Percentiles rank a stretch among this genome's conserved stretches.
These are phyloP conservation scores for Pipra filicauda DNA, from an alignment of 2,113 vertebrate genomes.

Conservation along the genomic window DNA sequence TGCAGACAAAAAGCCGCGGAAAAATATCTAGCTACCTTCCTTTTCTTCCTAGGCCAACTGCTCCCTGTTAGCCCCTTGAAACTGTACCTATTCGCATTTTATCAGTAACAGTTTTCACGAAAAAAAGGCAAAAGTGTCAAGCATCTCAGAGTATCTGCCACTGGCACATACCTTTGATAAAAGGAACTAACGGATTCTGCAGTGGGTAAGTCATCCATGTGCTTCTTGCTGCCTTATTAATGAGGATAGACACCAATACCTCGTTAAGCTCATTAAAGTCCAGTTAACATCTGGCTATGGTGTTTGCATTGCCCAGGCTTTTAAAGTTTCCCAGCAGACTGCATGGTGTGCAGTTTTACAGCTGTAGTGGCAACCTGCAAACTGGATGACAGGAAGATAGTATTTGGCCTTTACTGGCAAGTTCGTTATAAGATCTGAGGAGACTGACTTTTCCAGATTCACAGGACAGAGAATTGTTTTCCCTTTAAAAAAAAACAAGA, in stretches of 20 bases:
- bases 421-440: background rate
- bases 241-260: background rate
- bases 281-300: background rate
- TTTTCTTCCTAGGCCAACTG: background rate
- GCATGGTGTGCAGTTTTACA: background rate
- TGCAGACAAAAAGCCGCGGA: background rate
- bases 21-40: background rate
- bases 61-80: background rate
- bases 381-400: accelerated
- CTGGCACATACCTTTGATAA: background rate
- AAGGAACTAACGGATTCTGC: background rate
- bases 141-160: background rate
- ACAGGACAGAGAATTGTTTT: background rate
- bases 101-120: background rate
- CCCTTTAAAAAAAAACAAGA: background rate
- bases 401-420: background rate
- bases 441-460: background rate
- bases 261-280: background rate
- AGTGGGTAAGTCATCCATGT: background rate
- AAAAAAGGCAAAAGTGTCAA: background rate
- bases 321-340: background rate
- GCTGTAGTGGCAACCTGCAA: background rate
- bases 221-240: background rate
- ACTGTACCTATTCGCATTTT: background rate
- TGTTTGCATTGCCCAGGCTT: background rate